These are phyloP conservation scores for Gibbula magus DNA, from an alignment of 2,888 invertebrate genomes.

Conservation along the genomic window DNA sequence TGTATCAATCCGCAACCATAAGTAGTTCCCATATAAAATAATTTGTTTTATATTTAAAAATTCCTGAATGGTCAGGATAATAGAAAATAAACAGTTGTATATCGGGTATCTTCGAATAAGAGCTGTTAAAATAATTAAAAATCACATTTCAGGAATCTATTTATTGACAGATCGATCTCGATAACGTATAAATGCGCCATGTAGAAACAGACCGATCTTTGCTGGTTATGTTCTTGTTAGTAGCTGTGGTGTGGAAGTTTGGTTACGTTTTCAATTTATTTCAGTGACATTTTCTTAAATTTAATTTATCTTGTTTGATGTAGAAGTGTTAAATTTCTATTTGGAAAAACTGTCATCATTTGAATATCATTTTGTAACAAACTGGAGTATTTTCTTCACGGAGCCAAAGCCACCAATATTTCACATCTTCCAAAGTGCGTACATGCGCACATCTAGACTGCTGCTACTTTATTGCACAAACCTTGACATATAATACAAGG, in stretches of 20 bases:
- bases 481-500: conserved; percentile 13
- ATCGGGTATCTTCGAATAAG: too few relatives aligned
- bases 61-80: too few relatives aligned
- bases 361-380: conserved; percentile 11
- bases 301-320: conserved; percentile 25
- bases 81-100: too few relatives aligned
- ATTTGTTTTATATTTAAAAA: too few relatives aligned
- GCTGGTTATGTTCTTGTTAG: conserved; percentile 35
- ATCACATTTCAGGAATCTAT: too few relatives aligned
- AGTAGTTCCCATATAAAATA: conserved; percentile 8
- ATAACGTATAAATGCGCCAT: conserved; percentile 39
- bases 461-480: conserved; percentile 31
- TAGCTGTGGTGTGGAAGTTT: conserved; percentile 37
- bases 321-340: conserved; percentile 21
- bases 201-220: conserved; percentile 31
- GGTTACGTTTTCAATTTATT: conserved; percentile 37
- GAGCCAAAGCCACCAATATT: conserved; percentile 27
- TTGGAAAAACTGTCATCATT: conserved; percentile 20
- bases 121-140: too few relatives aligned
- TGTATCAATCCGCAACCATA: not conserved
- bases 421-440: conserved; percentile 30
- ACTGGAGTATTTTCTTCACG: conserved; percentile 26
- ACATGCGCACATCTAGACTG: conserved; percentile 30
- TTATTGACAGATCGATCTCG: conserved; percentile 22
- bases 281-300: conserved; percentile 31